Percentiles rank a stretch among this genome's conserved stretches.
phyloP scores from a whole-genome alignment of 2,113 vertebrate species.

The Limanda limanda region DNA sequence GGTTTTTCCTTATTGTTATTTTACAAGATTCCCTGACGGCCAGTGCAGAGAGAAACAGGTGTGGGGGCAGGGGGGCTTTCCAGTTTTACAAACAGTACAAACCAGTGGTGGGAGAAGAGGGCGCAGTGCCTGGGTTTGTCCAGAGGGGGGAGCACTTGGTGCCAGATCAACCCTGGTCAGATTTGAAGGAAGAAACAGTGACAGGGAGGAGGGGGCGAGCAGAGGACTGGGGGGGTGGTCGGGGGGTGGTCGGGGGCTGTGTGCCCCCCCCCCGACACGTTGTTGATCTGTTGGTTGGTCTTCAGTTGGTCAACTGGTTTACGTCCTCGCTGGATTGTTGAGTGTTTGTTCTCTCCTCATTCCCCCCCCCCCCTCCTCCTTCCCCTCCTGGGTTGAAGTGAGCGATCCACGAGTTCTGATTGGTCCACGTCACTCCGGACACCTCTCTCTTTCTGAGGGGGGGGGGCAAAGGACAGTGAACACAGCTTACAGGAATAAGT shows the following conservation, averaged over 20 bases:
- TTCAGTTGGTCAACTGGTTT: conserved; percentile 49
- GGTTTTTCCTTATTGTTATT: conserved; percentile 61
- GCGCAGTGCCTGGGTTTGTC: conserved; percentile 68
- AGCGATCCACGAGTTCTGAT: conserved; percentile 48
- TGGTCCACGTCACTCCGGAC: conserved; percentile 42
- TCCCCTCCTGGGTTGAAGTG: conserved; percentile 47
- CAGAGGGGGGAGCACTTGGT: conserved; percentile 62
- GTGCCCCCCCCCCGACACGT: conserved; percentile 32
- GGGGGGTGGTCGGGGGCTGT: conserved; percentile 20
- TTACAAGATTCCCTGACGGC: conserved; percentile 82
- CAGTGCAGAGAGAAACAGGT: conserved; percentile 63
- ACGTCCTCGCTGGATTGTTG: conserved; percentile 57
- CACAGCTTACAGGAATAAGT: too few species aligned
- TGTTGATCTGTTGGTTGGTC: conserved; percentile 34
- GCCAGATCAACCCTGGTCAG: conserved; percentile 53
- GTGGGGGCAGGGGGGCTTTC: conserved; percentile 17
- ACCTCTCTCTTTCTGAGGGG: conserved; percentile 36
- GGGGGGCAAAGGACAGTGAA: not conserved
- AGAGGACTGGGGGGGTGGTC: conserved; percentile 35
- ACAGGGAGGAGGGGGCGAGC: conserved; percentile 6
- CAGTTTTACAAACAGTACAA: conserved; percentile 58
- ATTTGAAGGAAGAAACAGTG: conserved; percentile 33
- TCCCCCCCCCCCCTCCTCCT: conserved; percentile 23
- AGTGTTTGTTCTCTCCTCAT: conserved; percentile 47
- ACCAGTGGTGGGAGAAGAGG: conserved; percentile 40